phyloP scores from a whole-genome alignment of 2,113 vertebrate genomes.

The Pipra filicauda region DNA sequence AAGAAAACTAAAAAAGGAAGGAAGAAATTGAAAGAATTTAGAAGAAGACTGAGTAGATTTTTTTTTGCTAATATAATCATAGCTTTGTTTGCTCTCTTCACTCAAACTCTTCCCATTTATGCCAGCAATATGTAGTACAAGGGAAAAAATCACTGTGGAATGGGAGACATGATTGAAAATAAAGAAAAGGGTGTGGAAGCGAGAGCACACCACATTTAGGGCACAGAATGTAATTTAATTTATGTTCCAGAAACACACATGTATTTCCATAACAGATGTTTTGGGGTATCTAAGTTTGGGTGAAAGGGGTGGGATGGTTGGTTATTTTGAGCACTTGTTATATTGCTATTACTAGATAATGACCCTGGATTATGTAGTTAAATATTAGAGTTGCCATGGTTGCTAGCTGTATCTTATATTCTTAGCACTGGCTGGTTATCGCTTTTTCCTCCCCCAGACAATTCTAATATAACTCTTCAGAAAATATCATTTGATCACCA shows the following conservation, averaged over 20 bases:
- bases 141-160: slow-evolving; percentile 23
- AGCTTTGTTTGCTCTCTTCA: neutral
- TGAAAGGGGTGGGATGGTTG: slow-evolving; percentile 56
- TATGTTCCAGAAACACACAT: slow-evolving; percentile 62
- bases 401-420: slow-evolving; percentile 56
- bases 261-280: slow-evolving; percentile 68
- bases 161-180: slow-evolving; percentile 30
- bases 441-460: slow-evolving; percentile 36
- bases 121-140: neutral
- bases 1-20: neutral
- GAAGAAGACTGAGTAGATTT: neutral
- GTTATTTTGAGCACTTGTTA: slow-evolving; percentile 64
- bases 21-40: neutral
- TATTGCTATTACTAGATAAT: slow-evolving; percentile 68
- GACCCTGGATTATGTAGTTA: slow-evolving; percentile 62
- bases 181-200: slow-evolving; percentile 54
- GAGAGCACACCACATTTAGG: slow-evolving; percentile 45
- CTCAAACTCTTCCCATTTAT: neutral
- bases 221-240: slow-evolving; percentile 61
- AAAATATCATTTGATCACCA: slow-evolving; percentile 20
- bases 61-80: neutral
- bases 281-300: slow-evolving; percentile 62
- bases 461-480: slow-evolving; percentile 51
- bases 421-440: slow-evolving; percentile 54
- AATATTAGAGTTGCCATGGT: slow-evolving; percentile 67